Base-by-base conservation (phyloP, 2,797 vertebrate species). In the Tokudaia tokunoshimensis region DNA sequence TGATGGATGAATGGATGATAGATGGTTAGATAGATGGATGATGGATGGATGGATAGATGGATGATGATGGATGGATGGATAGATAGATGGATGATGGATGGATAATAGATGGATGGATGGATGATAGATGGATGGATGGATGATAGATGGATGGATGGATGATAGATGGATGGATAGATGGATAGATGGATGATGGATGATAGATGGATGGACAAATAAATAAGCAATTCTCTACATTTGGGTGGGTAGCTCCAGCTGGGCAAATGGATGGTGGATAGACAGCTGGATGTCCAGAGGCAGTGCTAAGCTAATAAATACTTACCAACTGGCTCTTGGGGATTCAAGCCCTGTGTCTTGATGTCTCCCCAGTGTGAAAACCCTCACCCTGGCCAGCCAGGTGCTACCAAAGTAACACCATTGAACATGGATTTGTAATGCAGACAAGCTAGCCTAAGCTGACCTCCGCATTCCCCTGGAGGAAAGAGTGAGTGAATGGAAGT, bases 71-170 rank as follows among this genome's bases (percentile, higher is more conserved):
- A 8, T 55, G 11, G 4, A 3, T 37, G 2, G 41, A 41, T 41
- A 41, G 1, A 2, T 57, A 20, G 19, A 0, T 57, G 34, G 0
- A 1, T 37, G 79, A 14, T 55, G 9, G 1, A 55, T 80, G 15
- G 31, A n/a, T 57, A 6, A 41, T 61, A 4, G 4, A 8, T 79
- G 47, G 0, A 2, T 59, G 9, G 24, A 1, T 24, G 11, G 19
- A 14, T 59, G 34, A 6, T 55, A 17, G 10, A 15, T 24, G 22
- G n/a, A 9, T 59, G 5, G 12, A 41, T 41, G 41, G 41, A 41
- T 41, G 41, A 41, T 41, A 41, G 41, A 41, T 41, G 41, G 41
- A 41, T 41, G 3, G 41, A 41, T 41, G 41, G 41, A 41, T 41
- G 41, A 41, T 41, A 41, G 41, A 41, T 41, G 41, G 41, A 41